Percentiles rank a stretch among this genome's conserved stretches.
phyloP scores from a whole-genome alignment of 2,797 vertebrate genomes.

The Macropus fuliginosus region DNA sequence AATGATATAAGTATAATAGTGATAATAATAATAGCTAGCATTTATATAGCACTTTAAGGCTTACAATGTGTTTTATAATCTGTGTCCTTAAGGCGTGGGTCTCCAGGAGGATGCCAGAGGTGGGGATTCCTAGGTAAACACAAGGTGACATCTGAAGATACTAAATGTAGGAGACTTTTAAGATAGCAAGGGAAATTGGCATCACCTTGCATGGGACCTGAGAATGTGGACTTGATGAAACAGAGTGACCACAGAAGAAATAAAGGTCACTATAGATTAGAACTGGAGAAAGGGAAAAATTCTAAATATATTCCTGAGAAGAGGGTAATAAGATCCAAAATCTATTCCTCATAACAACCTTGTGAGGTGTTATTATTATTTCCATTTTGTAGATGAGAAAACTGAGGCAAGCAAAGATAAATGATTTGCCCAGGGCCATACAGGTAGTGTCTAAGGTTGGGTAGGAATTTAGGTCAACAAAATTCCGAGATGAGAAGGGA shows the following conservation, averaged over 20 bases:
- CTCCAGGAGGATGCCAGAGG: conserved; percentile 59
- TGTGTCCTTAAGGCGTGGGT: neutral
- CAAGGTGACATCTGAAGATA: neutral
- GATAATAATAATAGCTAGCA: neutral
- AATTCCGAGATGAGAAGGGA: neutral
- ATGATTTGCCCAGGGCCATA: neutral
- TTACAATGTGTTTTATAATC: neutral
- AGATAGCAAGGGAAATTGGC: neutral
- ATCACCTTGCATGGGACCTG: neutral
- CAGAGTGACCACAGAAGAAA: neutral
- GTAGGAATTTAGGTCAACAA: neutral
- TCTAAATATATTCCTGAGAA: no score
- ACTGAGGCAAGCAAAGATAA: neutral
- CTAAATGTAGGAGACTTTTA: no score
- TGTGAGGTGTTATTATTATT: neutral
- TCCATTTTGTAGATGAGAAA: neutral
- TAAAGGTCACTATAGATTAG: neutral
- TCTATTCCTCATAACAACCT: neutral
- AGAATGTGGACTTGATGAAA: rapidly evolving
- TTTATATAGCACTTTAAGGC: neutral
- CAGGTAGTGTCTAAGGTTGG: neutral
- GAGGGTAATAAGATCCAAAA: no score
- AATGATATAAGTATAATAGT: neutral
- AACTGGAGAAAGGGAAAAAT: no score
- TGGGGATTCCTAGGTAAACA: conserved; percentile 47